Base-by-base conservation (phyloP, 2,797 vertebrate species). In the Hippoglossus hippoglossus region DNA sequence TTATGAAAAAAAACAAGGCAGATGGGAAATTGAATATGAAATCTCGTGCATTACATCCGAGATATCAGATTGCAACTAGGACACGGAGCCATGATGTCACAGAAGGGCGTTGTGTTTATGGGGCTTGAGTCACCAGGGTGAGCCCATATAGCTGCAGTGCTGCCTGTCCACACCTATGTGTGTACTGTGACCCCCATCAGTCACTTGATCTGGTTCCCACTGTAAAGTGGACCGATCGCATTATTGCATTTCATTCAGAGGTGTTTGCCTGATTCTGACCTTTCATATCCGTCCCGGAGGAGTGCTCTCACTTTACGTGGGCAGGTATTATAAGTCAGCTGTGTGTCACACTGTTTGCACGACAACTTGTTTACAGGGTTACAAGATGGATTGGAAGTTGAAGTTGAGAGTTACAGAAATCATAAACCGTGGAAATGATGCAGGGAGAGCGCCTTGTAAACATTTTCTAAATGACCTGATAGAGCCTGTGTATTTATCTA, bases 121-220 rank as follows among this genome's bases (percentile, higher is more conserved):
- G 70, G 44, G 47, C n/a, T 21, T 60, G 67, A 80, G 75, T 86
- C 82, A 80, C 50, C 24, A 36, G 66, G 81, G 77, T 60, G 83
- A 75, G 78, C 67, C 73, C 52, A 1, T 59, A 22, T 22, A 56
- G 47, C 70, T 78, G 41, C 5, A 53, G 31, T 47, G 41, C 26
- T 56, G 62, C 53, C 63, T 44, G 67, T 73, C 79, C 79, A 75
- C 88, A 82, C 85, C 85, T 73, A 58, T 3, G 50, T 44, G 1
- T 83, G 82, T 74, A 82, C 88, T 77, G 59, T 86, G 81, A 87
- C 84, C 89, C 86, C 77, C 53, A 55, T 75, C 69, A 64, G 73
- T 71, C 75, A 84, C 73, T 53, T 71, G 75, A 85, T 80, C 79
- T 73, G 50, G 69, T 71, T 77, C 66, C 28, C 53, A 68, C 76